Percentiles rank a stretch among this genome's conserved stretches.
Evolutionary conservation across 2,113 vertebrate species (phyloP).

Genomic region (Xenopus borealis): DNA sequence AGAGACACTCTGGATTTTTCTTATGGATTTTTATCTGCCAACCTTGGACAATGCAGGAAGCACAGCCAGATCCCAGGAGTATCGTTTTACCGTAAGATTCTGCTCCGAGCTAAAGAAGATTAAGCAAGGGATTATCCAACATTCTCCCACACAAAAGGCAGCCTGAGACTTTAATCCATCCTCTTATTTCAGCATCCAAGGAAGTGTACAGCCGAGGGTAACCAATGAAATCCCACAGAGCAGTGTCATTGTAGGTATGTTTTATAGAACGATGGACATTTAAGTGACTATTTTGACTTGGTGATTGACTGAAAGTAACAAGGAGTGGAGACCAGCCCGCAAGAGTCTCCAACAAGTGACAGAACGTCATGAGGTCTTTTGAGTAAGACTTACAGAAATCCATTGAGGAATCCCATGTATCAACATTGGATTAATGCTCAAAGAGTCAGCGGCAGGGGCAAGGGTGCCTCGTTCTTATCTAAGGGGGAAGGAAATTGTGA

Average conservation of each 20-base stretch:
- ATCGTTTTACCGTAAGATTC: slow-evolving; percentile 42
- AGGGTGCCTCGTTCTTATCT: slow-evolving; percentile 2
- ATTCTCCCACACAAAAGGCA: slow-evolving; percentile 39
- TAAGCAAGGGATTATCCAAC: slow-evolving; percentile 42
- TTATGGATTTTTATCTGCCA: slow-evolving; percentile 16
- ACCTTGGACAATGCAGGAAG: slow-evolving; percentile 31
- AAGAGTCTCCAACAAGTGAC: slow-evolving; percentile 13
- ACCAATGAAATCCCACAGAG: slow-evolving; percentile 26
- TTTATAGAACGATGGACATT: neutral
- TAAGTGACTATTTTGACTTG: slow-evolving; percentile 16
- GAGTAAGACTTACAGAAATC: slow-evolving; percentile 9
- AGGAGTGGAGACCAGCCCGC: slow-evolving; percentile 6
- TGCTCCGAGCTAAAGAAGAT: slow-evolving; percentile 43
- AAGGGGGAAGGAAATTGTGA: neutral
- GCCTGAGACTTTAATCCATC: slow-evolving; percentile 44
- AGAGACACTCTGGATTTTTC: neutral
- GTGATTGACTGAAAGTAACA: slow-evolving; percentile 16
- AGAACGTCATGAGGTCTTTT: slow-evolving; percentile 18
- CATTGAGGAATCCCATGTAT: slow-evolving; percentile 13
- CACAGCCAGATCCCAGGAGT: slow-evolving; percentile 40
- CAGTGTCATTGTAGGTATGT: neutral
- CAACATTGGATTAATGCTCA: slow-evolving; percentile 19
- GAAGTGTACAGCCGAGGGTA: slow-evolving; percentile 1
- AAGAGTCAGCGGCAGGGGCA: neutral
- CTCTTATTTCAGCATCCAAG: slow-evolving; percentile 32